phyloP scores from a whole-genome alignment of 2,888 invertebrate species.

The Eudemis profundana region DNA sequence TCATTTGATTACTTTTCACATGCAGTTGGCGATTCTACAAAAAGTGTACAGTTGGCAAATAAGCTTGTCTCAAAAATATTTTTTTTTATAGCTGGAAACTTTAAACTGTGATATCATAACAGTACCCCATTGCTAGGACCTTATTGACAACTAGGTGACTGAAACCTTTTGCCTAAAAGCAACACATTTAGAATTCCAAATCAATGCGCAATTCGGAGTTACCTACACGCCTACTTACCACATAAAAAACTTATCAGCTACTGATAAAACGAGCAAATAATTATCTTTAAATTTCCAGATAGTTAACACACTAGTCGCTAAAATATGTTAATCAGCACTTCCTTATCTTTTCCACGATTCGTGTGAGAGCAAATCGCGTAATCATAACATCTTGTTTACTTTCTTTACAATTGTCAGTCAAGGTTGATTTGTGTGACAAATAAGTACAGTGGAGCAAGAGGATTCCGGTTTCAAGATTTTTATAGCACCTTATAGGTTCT shows the following conservation, averaged over 20 bases:
- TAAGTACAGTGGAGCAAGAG: no score
- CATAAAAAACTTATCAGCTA: slow-evolving; percentile 46
- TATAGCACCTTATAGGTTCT: no score
- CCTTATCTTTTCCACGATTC: slow-evolving; percentile 6
- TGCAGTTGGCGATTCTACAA: no score
- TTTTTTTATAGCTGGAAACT: no score
- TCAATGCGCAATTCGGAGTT: slow-evolving; percentile 3
- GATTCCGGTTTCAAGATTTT: not conserved
- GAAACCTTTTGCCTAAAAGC: no score
- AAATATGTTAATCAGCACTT: slow-evolving; percentile 14
- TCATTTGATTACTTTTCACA: no score
- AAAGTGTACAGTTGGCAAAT: no score
- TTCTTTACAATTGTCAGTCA: not conserved
- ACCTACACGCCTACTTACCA: slow-evolving; percentile 11
- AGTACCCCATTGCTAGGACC: no score
- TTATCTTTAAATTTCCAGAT: slow-evolving; percentile 50
- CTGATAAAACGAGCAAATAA: slow-evolving; percentile 52
- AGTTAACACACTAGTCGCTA: slow-evolving; percentile 47
- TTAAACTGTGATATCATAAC: no score
- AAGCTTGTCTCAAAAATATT: no score
- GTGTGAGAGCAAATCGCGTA: not conserved
- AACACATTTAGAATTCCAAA: not conserved
- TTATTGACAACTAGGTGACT: no score
- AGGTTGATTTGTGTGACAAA: no score
- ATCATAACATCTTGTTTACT: not conserved